Conservation (phyloP, 2,888 invertebrate genomes). For the Ceriagrion tenellum region DNA sequence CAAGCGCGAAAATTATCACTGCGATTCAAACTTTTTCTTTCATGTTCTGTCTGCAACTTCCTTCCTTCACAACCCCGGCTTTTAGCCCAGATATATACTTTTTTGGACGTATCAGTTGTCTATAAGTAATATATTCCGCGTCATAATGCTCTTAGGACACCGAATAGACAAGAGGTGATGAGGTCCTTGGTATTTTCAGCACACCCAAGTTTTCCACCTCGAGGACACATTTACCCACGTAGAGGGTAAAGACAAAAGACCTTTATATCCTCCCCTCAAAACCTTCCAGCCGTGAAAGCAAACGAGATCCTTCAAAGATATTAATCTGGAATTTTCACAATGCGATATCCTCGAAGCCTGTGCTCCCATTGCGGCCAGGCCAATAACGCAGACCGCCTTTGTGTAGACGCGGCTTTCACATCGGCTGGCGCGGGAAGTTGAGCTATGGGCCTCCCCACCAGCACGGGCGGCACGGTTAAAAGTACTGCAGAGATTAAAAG, state of each 20-base stretch:
- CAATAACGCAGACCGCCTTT: background rate
- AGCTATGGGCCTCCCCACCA: background rate
- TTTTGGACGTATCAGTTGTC: no score
- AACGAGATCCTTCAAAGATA: background rate
- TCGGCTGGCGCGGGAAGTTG: background rate
- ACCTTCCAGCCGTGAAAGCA: background rate
- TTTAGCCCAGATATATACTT: no score
- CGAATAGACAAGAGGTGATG: no score
- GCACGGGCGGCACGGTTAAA: background rate
- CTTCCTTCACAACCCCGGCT: no score
- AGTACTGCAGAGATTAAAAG: background rate
- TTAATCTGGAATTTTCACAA: conserved; percentile 30
- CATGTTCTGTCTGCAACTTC: no score
- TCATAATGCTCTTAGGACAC: no score
- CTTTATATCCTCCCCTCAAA: background rate
- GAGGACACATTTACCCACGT: background rate
- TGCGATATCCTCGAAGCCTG: background rate
- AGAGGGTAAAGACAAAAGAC: background rate
- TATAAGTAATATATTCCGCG: no score
- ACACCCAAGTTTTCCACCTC: no score
- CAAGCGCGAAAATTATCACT: no score
- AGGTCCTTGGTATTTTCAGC: no score
- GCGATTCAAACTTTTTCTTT: no score
- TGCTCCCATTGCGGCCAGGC: background rate
- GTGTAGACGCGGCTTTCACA: background rate